Base-by-base conservation (phyloP, 2,113 vertebrate species). In the Rallus limicola region DNA sequence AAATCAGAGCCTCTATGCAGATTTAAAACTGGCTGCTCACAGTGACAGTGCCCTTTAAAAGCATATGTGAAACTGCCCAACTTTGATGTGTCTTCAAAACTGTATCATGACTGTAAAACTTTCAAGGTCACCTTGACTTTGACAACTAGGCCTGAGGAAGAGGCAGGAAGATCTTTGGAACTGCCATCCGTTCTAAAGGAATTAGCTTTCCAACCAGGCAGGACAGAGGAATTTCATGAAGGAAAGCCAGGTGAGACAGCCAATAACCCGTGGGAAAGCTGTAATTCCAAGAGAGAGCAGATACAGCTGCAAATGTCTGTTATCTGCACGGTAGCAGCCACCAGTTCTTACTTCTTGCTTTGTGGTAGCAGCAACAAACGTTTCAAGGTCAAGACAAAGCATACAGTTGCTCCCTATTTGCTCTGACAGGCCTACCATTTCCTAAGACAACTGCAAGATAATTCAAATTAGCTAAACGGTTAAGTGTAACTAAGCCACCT, bases 191-290 rank as follows among this genome's bases (percentile, higher is more conserved):
- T 60, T 46, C 59, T 81, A 42, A 58, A 74, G 24, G 17, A 62
- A 70, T 76, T 16, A 84, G 18, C 33, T 62, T 13, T 46, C 67
- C 21, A 44, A 24, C 25, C 3, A 4, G 40, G n/a, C 18, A 82
- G 48, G 48, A 85, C 3, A 34, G 38, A 88, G 10, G 42, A 76
- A 64, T 3, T n/a, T n/a, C 9, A 75, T 20, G 8, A n/a, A 58
- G 44, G 23, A 69, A 71, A 62, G 34, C 8, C 23, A 42, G 0
- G 0, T 24, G 38, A 69, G 26, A 88, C 79, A 60, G 34, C 5
- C 16, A 83, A 2, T 21, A 52, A 79, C 11, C 16, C 11, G 10
- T 21, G 40, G 28, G 74, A 74, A 70, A 70, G 13, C 4, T 13
- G 2, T 9, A 79, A 13, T 14, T 53, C 50, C 14, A 23, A 17